These are phyloP conservation scores for Catharus fuscescens DNA, from an alignment of 2,113 vertebrate genomes.

Conservation along the genomic window DNA sequence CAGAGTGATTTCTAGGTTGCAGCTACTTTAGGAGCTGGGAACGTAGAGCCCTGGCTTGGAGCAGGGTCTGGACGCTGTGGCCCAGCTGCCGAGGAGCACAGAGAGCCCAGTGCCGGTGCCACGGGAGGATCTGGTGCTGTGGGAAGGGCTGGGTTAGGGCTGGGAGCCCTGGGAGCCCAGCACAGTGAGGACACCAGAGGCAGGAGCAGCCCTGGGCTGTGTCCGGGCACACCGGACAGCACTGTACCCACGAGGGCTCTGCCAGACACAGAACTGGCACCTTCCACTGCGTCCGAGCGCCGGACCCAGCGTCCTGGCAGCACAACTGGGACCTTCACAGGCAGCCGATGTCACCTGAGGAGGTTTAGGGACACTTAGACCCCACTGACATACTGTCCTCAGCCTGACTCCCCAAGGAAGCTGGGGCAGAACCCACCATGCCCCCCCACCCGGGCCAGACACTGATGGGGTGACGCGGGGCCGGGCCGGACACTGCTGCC, in stretches of 20 bases:
- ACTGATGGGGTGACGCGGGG: neutral
- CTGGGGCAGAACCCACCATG: neutral
- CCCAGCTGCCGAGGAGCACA: neutral
- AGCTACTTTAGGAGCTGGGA: neutral
- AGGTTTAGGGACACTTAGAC: neutral
- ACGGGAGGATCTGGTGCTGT: fast-evolving
- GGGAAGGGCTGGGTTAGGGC: neutral
- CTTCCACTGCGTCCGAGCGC: fast-evolving
- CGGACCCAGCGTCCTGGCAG: neutral
- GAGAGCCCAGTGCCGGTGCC: neutral
- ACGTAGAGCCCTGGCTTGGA: fast-evolving
- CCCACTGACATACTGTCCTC: neutral
- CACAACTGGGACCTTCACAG: neutral
- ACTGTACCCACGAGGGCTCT: neutral
- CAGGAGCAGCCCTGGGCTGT: neutral
- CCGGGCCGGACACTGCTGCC: neutral
- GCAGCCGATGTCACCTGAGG: fast-evolving
- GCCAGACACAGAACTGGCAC: fast-evolving
- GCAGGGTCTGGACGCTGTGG: neutral
- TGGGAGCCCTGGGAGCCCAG: neutral
- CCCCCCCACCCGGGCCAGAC: neutral
- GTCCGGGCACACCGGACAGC: neutral
- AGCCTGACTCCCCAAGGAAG: too few species aligned
- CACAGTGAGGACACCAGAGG: fast-evolving
- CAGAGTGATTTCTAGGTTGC: neutral